Evolutionary conservation across 2,888 invertebrate species (phyloP).

Genomic region (Eristalis arbustorum): DNA sequence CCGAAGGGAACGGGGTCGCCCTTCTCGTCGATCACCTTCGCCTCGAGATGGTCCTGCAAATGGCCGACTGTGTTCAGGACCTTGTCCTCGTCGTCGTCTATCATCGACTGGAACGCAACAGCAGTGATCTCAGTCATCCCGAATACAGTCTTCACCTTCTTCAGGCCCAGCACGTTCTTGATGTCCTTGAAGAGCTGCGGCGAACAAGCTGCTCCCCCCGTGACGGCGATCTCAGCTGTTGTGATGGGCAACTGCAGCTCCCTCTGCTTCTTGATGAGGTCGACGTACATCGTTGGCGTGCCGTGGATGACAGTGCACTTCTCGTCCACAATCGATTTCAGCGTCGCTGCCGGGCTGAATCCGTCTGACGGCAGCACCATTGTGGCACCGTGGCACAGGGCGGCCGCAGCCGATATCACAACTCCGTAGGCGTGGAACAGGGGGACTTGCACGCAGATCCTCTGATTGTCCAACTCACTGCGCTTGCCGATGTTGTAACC

Average conservation of each 20-base stretch:
- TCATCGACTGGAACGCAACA: constrained; percentile 80
- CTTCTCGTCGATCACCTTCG: constrained; percentile 82
- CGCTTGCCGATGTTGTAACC: constrained; percentile 83
- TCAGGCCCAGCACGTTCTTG: constrained; percentile 78
- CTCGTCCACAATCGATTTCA: constrained; percentile 84
- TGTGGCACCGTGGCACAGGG: constrained; percentile 82
- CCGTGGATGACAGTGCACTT: constrained; percentile 86
- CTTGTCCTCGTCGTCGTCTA: constrained; percentile 78
- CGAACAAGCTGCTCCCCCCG: constrained; percentile 87
- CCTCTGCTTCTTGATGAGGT: constrained; percentile 82
- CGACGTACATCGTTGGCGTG: constrained; percentile 92
- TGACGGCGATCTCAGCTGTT: constrained; percentile 81
- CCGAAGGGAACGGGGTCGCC: constrained; percentile 84
- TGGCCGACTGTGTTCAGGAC: constrained; percentile 81
- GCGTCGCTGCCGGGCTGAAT: constrained; percentile 83
- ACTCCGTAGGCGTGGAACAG: constrained; percentile 90
- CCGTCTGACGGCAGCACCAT: constrained; percentile 82
- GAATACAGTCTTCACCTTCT: constrained; percentile 81
- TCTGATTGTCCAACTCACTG: constrained; percentile 78
- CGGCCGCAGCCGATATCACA: constrained; percentile 82
- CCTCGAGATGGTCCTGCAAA: constrained; percentile 81
- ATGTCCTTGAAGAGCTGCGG: constrained; percentile 82
- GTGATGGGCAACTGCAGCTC: constrained; percentile 80
- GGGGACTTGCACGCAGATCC: constrained; percentile 84
- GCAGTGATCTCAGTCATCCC: constrained; percentile 82